Evolutionary conservation across 2,797 vertebrate species (phyloP).

Genomic region (Mallotus villosus): DNA sequence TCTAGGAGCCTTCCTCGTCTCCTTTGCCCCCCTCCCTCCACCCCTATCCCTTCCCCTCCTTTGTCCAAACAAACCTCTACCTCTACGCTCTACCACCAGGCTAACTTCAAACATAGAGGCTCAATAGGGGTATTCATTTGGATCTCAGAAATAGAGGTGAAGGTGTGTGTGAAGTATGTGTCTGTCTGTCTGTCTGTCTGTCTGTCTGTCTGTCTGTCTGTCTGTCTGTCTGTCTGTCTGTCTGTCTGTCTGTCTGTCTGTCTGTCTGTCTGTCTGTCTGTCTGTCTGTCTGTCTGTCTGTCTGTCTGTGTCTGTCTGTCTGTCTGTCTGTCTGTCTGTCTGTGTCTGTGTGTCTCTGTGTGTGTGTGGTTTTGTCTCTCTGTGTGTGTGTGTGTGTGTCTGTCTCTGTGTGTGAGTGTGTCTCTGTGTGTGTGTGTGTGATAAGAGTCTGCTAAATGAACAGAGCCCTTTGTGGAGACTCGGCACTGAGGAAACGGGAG

Average conservation of each 20-base stretch:
- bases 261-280: constrained; percentile 41
- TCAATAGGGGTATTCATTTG: constrained; percentile 54
- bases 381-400: constrained; percentile 46
- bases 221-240: too few relatives aligned
- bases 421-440: constrained; percentile 3
- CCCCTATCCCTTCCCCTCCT: neutral
- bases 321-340: constrained; percentile 44
- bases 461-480: constrained; percentile 63
- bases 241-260: too few relatives aligned
- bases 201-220: constrained; percentile 30
- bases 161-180: constrained; percentile 38
- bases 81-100: constrained; percentile 46
- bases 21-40: too few relatives aligned
- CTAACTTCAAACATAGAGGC: constrained; percentile 58
- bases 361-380: too few relatives aligned
- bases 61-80: neutral
- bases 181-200: constrained; percentile 44
- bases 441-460: constrained; percentile 56
- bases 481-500: constrained; percentile 30
- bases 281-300: constrained; percentile 36
- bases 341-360: constrained; percentile 22
- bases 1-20: too few relatives aligned
- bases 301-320: constrained; percentile 9
- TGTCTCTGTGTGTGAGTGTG: constrained; percentile 2
- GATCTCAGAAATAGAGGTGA: constrained; percentile 34